A percentile compares a stretch with the other conserved stretches of the same genome.
Conservation (phyloP, 2,888 invertebrate species). For the Parelbella ahira region DNA sequence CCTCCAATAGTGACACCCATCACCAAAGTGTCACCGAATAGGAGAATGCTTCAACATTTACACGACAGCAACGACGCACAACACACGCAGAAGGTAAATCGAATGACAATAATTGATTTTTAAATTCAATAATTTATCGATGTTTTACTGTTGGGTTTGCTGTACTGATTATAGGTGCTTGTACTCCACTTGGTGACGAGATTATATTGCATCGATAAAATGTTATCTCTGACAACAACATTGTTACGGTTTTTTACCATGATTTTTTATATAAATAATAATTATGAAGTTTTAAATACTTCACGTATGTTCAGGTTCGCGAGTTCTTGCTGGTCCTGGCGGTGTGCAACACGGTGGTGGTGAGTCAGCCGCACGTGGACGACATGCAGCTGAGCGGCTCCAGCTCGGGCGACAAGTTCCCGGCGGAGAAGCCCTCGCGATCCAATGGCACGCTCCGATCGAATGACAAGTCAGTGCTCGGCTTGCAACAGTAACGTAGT, state of each 20-base stretch:
- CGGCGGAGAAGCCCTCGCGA: conserved; percentile 44
- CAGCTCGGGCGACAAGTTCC: conserved; percentile 64
- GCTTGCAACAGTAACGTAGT: not conserved
- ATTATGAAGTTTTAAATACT: too few species aligned
- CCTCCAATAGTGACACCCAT: conserved; percentile 70
- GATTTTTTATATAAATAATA: too few species aligned
- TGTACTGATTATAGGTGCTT: too few species aligned
- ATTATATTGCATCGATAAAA: too few species aligned
- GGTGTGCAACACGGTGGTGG: conserved; percentile 98
- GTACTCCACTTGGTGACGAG: too few species aligned
- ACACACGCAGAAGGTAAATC: conserved; percentile 81
- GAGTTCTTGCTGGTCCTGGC: conserved; percentile 95
- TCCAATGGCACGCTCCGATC: conserved; percentile 60
- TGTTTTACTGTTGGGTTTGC: too few species aligned
- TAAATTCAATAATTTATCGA: too few species aligned
- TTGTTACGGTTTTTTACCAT: too few species aligned
- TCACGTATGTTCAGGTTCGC: conserved; percentile 79
- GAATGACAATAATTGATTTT: too few species aligned
- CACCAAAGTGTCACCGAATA: conserved; percentile 69
- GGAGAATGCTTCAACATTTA: conserved; percentile 63
- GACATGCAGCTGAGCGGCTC: conserved; percentile 84
- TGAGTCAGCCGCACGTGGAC: conserved; percentile 89
- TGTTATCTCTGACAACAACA: too few species aligned
- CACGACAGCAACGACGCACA: conserved; percentile 62
- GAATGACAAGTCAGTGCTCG: conserved; percentile 61